These are phyloP conservation scores for Pseudococcus viburni DNA, from an alignment of 2,888 invertebrate genomes.

Conservation along the genomic window DNA sequence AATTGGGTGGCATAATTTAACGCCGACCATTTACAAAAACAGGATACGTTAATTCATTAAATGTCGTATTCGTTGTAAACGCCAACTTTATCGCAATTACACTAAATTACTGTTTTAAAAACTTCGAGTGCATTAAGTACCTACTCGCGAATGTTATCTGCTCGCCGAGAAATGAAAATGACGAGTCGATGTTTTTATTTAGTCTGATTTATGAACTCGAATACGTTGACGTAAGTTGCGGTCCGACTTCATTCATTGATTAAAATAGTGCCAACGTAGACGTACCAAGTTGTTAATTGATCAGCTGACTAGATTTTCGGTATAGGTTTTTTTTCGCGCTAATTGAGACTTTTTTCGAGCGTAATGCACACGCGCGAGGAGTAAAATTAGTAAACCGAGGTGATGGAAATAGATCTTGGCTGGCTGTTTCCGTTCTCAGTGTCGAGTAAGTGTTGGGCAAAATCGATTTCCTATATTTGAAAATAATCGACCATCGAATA, in stretches of 20 bases:
- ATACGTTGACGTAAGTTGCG: conserved; percentile 8
- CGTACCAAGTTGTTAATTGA: not conserved
- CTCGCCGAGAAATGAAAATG: not conserved
- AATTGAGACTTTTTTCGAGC: not conserved
- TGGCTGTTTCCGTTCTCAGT: too few species aligned
- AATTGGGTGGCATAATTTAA: conserved; percentile 28
- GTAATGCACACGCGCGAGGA: conserved; percentile 5
- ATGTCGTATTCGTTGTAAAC: not conserved
- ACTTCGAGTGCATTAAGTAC: not conserved
- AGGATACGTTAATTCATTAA: not conserved
- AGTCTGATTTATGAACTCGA: conserved; percentile 36
- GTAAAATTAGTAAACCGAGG: not conserved
- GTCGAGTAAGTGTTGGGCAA: too few species aligned
- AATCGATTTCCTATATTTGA: too few species aligned
- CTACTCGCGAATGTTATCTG: not conserved
- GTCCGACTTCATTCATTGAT: conserved; percentile 24
- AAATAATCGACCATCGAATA: too few species aligned
- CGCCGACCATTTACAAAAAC: not conserved
- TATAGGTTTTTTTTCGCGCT: not conserved
- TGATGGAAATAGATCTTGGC: not conserved
- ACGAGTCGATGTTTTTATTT: conserved; percentile 45
- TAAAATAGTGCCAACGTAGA: conserved; percentile 50
- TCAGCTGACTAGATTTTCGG: conserved; percentile 21
- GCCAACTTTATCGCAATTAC: conserved; percentile 15
- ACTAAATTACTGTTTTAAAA: conserved; percentile 33